Evolutionary conservation across 2,113 vertebrate genomes (phyloP), one percentile per base, ranked within the genome.

Genomic region (Macquaria australasica): DNA sequence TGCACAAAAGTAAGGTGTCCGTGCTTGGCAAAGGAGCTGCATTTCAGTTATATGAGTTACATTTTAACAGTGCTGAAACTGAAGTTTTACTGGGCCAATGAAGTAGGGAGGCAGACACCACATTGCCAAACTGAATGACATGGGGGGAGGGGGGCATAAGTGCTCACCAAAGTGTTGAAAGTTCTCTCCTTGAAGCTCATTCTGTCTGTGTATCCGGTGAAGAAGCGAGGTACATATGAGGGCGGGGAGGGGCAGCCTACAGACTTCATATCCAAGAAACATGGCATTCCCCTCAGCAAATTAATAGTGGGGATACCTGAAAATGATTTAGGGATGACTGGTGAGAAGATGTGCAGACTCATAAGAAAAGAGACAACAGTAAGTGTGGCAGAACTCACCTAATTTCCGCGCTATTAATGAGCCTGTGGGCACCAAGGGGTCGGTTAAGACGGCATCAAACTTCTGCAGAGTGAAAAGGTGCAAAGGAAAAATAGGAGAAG

Each of bases 111-210:
- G 21, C 2, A n/a, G 39, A 25, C 6, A 12, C 62, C 12, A 45
- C 43, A 12, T 45, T 45, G 43, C 11, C 43, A 45, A 45, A 45
- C 43, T 45, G 43, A 45, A 45, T 15, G 45, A 43, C 8, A 41
- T 41, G 3, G 7, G 37, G 5, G 15, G 41, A 0, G 14, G 4
- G 12, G 18, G 25, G 20, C 2, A 0, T 2, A 28, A 1, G 14
- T 37, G 1, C 86, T 91, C 63, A 93, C 83, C 48, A 98, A 31
- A 2, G 95, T 83, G 25, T 98, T 98, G 83, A 93, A 53, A 28
- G 95, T 79, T 37, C 97, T 92, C 66, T 98, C 92, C 0, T 62
- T 72, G 59, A 97, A 98, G 0, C 77, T 96, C 98, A 99, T 98
- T 5, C 0, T 93, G 69, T 98, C 94, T 0, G 95, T 94, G 84